phyloP scores from a whole-genome alignment of 1,140 invertebrate genomes.

The Drosophila kikkawai region DNA sequence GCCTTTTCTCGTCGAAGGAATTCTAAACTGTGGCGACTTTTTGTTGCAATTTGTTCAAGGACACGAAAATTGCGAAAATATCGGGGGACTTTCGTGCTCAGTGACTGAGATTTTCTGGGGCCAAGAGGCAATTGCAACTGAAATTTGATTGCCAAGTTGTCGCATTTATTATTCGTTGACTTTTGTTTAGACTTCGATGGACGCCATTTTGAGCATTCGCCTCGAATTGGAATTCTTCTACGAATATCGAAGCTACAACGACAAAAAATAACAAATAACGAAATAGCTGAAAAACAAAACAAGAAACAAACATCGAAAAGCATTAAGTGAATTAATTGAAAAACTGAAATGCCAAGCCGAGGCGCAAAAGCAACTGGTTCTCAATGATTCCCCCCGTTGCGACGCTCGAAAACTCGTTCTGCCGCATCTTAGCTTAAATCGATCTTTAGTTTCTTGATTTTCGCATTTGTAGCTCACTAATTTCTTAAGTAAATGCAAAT shows the following conservation, averaged over 20 bases:
- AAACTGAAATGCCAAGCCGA: conserved; percentile 67
- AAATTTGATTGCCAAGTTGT: conserved; percentile 57
- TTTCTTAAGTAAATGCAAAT: conserved; percentile 74
- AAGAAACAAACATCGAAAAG: conserved; percentile 35
- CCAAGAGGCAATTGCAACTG: conserved; percentile 21
- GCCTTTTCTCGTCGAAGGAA: conserved; percentile 28
- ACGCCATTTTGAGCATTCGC: conserved; percentile 44
- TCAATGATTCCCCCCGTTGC: conserved; percentile 18
- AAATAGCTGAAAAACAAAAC: conserved; percentile 22
- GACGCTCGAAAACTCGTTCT: conserved; percentile 55
- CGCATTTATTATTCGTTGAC: conserved; percentile 30
- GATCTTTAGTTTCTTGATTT: conserved; percentile 62
- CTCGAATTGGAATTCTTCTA: conserved; percentile 30
- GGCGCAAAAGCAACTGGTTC: conserved; percentile 77
- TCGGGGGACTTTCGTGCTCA: conserved; percentile 11
- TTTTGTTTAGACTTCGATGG: conserved; percentile 23
- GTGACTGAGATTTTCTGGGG: neutral
- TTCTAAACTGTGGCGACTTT: conserved; percentile 45
- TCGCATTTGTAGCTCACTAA: conserved; percentile 61
- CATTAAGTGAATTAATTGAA: conserved; percentile 69
- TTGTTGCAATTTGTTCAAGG: conserved; percentile 43
- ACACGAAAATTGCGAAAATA: conserved; percentile 35
- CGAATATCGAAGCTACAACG: conserved; percentile 12
- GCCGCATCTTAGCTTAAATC: conserved; percentile 41
- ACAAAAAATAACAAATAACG: conserved; percentile 16